phyloP scores from a whole-genome alignment of 2,113 vertebrate species.

The Laticauda colubrina region DNA sequence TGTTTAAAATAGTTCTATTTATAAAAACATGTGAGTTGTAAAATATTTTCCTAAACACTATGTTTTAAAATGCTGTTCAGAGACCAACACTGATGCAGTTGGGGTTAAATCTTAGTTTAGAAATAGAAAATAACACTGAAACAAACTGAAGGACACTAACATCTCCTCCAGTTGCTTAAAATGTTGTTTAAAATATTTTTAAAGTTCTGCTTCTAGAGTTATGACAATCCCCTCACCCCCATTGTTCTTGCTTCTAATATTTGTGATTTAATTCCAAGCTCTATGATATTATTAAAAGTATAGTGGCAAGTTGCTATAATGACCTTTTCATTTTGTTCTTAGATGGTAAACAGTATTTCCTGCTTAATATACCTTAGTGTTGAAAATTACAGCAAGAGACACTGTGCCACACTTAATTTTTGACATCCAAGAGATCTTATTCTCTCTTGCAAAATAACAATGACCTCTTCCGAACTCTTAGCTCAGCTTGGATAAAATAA shows the following conservation, averaged over 20 bases:
- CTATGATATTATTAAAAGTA: background rate
- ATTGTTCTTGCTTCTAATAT: background rate
- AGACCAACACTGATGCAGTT: background rate
- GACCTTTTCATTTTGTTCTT: conserved; percentile 17
- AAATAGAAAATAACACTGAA: background rate
- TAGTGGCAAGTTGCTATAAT: background rate
- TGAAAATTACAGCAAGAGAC: conserved; percentile 45
- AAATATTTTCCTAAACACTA: background rate
- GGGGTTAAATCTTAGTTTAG: background rate
- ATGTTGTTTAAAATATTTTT: background rate
- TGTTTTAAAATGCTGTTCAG: background rate
- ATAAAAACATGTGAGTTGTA: background rate
- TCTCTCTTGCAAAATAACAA: conserved; percentile 51
- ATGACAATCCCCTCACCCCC: background rate
- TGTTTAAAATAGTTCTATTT: background rate
- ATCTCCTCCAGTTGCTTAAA: background rate
- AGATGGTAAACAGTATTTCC: conserved; percentile 30
- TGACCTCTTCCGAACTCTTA: conserved; percentile 51
- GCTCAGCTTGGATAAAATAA: conserved; percentile 49
- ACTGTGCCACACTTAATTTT: conserved; percentile 50
- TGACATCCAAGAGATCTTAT: conserved; percentile 51
- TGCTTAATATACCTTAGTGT: conserved; percentile 38
- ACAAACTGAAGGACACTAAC: background rate
- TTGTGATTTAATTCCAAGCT: conserved; percentile 29
- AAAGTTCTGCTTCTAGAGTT: background rate